These are phyloP conservation scores for Chiroxiphia lanceolata DNA, from an alignment of 2,797 vertebrate species.

Conservation along the genomic window DNA sequence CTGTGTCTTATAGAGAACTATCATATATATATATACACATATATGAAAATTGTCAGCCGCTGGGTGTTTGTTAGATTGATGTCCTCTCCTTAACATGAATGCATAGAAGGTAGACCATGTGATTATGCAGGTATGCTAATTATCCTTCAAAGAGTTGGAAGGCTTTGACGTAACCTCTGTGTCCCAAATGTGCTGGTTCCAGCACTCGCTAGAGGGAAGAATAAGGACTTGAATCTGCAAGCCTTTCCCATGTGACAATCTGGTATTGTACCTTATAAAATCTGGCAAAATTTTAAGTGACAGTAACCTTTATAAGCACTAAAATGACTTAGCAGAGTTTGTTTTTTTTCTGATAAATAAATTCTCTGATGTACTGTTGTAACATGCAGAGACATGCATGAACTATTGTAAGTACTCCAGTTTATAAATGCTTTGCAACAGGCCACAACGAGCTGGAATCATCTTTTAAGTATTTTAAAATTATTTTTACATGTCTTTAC, in stretches of 20 bases:
- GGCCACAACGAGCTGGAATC: slow-evolving; percentile 49
- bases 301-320: slow-evolving; percentile 6
- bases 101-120: slow-evolving; percentile 39
- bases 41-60: slow-evolving; percentile 40
- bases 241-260: slow-evolving; percentile 36
- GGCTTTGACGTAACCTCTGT: slow-evolving; percentile 58
- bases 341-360: background rate
- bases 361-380: slow-evolving; percentile 29
- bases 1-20: background rate
- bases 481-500: slow-evolving; percentile 30
- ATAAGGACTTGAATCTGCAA: slow-evolving; percentile 32
- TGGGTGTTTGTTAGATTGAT: slow-evolving; percentile 60
- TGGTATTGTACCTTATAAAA: slow-evolving; percentile 23
- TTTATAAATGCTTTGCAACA: slow-evolving; percentile 50
- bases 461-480: slow-evolving; percentile 47
- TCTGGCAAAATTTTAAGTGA: slow-evolving; percentile 30
- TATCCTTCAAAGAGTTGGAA: slow-evolving; percentile 65
- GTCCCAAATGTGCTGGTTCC: slow-evolving; percentile 42
- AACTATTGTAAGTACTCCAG: slow-evolving; percentile 45
- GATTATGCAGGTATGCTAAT: slow-evolving; percentile 66
- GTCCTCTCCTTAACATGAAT: slow-evolving; percentile 47
- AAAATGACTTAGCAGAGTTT: slow-evolving; percentile 38
- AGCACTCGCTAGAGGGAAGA: slow-evolving; percentile 45
- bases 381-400: slow-evolving; percentile 57
- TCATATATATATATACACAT: background rate